A percentile compares a stretch with the other conserved stretches of the same genome.
Evolutionary conservation across 2,888 invertebrate species (phyloP).

Genomic region (Oxycera nigricornis): DNA sequence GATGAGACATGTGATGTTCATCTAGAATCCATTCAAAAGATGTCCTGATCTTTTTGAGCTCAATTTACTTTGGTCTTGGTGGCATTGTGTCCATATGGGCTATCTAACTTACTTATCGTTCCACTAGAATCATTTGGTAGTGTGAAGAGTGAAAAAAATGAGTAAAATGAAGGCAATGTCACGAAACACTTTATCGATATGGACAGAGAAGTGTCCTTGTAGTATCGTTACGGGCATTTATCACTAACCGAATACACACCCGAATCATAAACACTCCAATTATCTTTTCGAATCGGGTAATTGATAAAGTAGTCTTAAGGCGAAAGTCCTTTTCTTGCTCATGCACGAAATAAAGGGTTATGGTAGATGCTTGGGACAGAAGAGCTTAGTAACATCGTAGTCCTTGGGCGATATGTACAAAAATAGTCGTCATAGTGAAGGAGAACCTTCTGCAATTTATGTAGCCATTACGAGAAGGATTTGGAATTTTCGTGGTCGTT

Average conservation of each 20-base stretch:
- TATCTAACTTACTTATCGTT: not conserved
- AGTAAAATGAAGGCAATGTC: too few species aligned
- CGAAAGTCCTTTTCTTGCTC: constrained; percentile 9
- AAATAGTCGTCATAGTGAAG: not conserved
- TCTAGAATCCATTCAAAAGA: not conserved
- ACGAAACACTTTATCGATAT: not conserved
- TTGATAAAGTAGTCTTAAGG: constrained; percentile 37
- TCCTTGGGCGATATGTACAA: too few species aligned
- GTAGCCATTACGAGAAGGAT: constrained; percentile 27
- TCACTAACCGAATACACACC: not conserved
- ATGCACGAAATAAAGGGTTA: not conserved
- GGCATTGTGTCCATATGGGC: not conserved
- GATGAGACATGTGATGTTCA: constrained; percentile 20
- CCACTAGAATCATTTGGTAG: not conserved
- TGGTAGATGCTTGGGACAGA: not conserved
- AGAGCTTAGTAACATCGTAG: not conserved
- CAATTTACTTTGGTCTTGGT: not conserved
- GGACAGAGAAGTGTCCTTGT: not conserved
- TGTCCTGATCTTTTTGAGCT: not conserved
- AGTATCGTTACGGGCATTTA: not conserved
- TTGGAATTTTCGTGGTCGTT: constrained; percentile 21
- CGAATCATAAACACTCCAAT: constrained; percentile 36
- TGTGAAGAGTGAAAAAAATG: not conserved
- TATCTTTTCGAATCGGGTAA: constrained; percentile 23
- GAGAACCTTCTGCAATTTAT: constrained; percentile 31